Evolutionary conservation across 1,140 invertebrate genomes (phyloP), one percentile per base, ranked within the genome.

Genomic region (Drosophila micromelanica): DNA sequence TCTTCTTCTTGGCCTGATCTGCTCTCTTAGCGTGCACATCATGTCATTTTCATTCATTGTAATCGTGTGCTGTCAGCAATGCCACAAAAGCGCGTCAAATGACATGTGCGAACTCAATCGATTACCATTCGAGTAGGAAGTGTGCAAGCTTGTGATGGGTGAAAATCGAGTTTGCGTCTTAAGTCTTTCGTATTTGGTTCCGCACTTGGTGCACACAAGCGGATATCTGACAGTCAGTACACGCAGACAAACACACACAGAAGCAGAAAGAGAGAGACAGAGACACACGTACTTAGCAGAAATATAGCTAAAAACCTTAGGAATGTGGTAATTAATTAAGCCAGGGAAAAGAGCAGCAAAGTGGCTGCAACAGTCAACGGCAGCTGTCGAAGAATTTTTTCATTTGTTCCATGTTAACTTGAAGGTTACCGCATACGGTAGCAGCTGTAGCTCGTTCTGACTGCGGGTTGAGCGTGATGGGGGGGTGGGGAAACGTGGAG

Each of bases 51-150:
- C 81, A 81, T 87, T 84, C 69, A 72, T 67, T 61, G 71, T 73
- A 76, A 86, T 89, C 78, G 78, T 78, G 62, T 78, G 82, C 82
- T 86, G 82, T 87, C 82, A 86, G 69, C 78, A 89, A 69, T 87
- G 82, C 84, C 78, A 82, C 82, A 86, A 86, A 86, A 86, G 82
- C 75, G 61, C 63, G 73, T 76, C 84, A 86, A 89, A 87, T 87
- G 84, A 89, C 82, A 86, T 86, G 82, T 86, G 86, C 84, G 82
- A 89, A 86, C 82, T 86, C 82, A 86, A 86, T 86, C 82, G 82
- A 86, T 86, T 87, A 86, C 40, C 76, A 72, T 67, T 72, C 52
- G 73, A 78, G 61, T 57, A 70, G 76, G 72, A 85, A 87, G 82
- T 86, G 86, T 80, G 82, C 80, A 56, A 67, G 59, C 61, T 65